phyloP scores from a whole-genome alignment of 2,797 vertebrate species.

The Pseudochaenichthys georgianus region DNA sequence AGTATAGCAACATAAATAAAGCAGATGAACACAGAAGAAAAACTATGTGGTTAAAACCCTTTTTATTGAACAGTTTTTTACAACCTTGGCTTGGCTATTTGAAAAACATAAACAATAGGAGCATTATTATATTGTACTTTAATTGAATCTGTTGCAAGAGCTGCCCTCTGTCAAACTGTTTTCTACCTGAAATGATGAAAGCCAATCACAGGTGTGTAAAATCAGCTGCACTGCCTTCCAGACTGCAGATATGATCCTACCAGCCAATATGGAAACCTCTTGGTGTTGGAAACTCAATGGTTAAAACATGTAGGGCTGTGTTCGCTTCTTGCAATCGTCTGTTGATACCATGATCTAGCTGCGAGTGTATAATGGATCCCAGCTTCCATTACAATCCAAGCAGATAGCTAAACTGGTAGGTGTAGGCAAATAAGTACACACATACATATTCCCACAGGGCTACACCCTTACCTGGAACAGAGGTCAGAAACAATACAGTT shows the following conservation, averaged over 20 bases:
- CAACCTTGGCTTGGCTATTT: not conserved
- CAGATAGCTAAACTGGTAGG: slow-evolving; percentile 3
- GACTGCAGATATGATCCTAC: slow-evolving; percentile 6
- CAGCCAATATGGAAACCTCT: slow-evolving; percentile 17
- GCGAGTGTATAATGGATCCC: slow-evolving; percentile 13
- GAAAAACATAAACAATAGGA: not conserved
- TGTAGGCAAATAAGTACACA: slow-evolving; percentile 21
- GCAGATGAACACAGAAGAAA: not conserved
- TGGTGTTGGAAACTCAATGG: slow-evolving; percentile 19
- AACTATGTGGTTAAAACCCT: not conserved
- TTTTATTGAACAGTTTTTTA: not conserved
- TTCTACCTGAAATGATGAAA: slow-evolving; percentile 9
- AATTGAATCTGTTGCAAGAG: not conserved
- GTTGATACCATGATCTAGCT: slow-evolving; percentile 50
- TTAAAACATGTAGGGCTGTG: slow-evolving; percentile 30
- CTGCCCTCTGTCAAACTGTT: slow-evolving; percentile 22
- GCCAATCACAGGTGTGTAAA: slow-evolving; percentile 41
- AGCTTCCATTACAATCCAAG: slow-evolving; percentile 27
- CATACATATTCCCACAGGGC: slow-evolving; percentile 26
- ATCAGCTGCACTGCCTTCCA: slow-evolving; percentile 15
- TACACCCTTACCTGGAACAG: slow-evolving; percentile 54
- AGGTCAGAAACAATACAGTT: slow-evolving; percentile 41
- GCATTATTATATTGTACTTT: not conserved
- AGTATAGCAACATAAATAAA: slow-evolving; percentile 3
- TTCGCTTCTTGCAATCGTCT: slow-evolving; percentile 33